These are phyloP conservation scores for Megaceryle torquata DNA, from an alignment of 2,113 vertebrate genomes.

Conservation along the genomic window DNA sequence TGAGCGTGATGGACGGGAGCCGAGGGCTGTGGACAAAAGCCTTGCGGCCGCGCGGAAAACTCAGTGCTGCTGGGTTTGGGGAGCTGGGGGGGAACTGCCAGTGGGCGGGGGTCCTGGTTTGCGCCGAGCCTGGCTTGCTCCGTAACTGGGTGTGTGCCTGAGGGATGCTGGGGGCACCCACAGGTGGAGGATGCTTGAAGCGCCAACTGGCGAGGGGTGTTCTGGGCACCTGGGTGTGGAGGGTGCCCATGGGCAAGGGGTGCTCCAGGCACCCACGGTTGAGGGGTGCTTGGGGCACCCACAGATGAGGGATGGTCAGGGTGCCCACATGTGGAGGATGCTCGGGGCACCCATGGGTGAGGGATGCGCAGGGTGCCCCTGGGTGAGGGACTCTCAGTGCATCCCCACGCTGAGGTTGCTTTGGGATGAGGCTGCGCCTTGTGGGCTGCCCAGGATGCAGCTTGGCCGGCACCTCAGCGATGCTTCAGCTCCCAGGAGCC, in stretches of 20 bases:
- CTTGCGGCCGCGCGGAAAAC: conserved; percentile 40
- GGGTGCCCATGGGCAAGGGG: neutral
- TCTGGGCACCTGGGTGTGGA: too few species aligned
- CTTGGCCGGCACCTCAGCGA: fast-evolving
- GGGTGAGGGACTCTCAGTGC: too few species aligned
- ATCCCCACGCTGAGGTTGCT: neutral
- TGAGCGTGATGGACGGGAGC: conserved; percentile 70
- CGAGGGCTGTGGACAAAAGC: conserved; percentile 70
- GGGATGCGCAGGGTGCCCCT: too few species aligned
- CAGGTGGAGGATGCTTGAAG: neutral
- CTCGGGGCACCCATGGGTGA: too few species aligned
- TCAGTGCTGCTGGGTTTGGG: neutral
- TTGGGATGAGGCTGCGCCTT: neutral
- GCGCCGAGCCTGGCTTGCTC: fast-evolving
- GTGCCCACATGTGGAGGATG: neutral
- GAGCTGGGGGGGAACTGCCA: neutral
- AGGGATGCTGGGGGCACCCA: too few species aligned
- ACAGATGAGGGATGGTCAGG: too few species aligned
- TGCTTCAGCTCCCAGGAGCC: neutral
- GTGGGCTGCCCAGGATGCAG: fast-evolving
- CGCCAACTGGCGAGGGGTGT: fast-evolving
- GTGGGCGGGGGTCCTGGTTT: fast-evolving
- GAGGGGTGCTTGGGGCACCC: too few species aligned
- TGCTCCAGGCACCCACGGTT: fast-evolving
- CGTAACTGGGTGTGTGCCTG: fast-evolving